A percentile compares a stretch with the other conserved stretches of the same genome.
Evolutionary conservation across 1,140 invertebrate genomes (phyloP).

Genomic region (Gryllus bimaculatus): DNA sequence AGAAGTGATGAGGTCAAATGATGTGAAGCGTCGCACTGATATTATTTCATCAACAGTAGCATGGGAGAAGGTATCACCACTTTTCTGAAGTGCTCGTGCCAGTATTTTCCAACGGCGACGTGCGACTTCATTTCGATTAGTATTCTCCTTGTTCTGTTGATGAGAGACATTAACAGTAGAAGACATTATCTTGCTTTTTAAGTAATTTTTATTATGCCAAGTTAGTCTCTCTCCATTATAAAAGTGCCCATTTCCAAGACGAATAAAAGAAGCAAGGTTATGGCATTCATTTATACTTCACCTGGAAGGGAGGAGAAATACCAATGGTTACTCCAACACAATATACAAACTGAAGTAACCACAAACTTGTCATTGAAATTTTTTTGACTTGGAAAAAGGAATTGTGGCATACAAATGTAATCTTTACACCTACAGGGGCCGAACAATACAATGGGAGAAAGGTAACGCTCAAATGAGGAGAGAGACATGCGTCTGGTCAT

Average conservation of each 20-base stretch:
- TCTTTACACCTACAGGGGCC: no score
- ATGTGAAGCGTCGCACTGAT: conserved; percentile 46
- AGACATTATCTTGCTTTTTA: conserved; percentile 16
- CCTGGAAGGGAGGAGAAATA: conserved; percentile 20
- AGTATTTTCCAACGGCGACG: conserved; percentile 58
- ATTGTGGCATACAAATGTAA: no score
- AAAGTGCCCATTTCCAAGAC: conserved; percentile 14
- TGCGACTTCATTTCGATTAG: conserved; percentile 34
- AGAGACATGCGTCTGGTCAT: no score
- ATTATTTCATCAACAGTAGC: conserved; percentile 26
- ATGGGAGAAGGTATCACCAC: conserved; percentile 6
- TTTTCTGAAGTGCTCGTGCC: conserved; percentile 48
- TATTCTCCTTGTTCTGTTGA: conserved; percentile 2
- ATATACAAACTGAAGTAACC: neutral
- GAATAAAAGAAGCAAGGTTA: neutral
- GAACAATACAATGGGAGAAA: no score
- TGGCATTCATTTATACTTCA: conserved; percentile 6
- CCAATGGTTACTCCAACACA: conserved; percentile 11
- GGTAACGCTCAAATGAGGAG: no score
- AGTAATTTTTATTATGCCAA: conserved; percentile 2
- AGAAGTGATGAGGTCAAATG: conserved; percentile 42
- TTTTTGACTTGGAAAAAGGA: no score
- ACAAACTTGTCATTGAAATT: neutral
- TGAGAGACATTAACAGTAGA: conserved; percentile 16
- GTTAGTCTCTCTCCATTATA: neutral